Evolutionary conservation across 2,113 vertebrate species (phyloP), one percentile per base, ranked within the genome.

Genomic region (Triplophysa siluroides): DNA sequence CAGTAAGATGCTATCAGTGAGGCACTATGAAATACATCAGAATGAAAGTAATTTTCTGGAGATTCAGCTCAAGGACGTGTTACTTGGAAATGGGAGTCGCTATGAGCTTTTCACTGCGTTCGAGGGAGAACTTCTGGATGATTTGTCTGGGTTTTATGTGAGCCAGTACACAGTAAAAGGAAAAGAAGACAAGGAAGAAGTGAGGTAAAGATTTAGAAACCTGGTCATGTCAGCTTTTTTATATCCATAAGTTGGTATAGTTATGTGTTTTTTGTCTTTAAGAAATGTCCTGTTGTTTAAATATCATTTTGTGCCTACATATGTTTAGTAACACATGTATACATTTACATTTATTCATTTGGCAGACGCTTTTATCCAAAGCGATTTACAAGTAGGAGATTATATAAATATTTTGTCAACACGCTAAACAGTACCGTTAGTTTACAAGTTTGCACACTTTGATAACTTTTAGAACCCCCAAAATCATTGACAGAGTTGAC

Each of bases 131-230:
- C 85, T 98, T 60, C 88, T 86, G 0, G 88, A 93, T 0, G 86
- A 90, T 58, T 90, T 95, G 69, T 76, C 89, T 0, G 96, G 92
- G 11, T 92, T 99, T 79, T 99, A 93, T 78, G 74, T 92, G 21
- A 98, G 95, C 45, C 90, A 89, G 13, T 99, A 98, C 66, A 1
- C 0, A 0, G 92, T 95, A 0, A 14, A 41, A 5, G 66, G 10
- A 0, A 41, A 1, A 1, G 0, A 65, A 18, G 86, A 83, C 52
- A 58, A 5, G 0, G 72, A 87, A 18, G 9, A 78, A 1, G 19
- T 82, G 1, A 91, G 91, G 92, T 93, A 83, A 84, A 87, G 14
- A 18, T n/a, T 23, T 4, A n/a, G 14, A 8, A n/a, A 58, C 19
- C 14, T 11, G 5, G 33, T 38, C 33, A 7, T 38, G 8, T 38